Evolutionary conservation across 2,113 vertebrate genomes (phyloP).

Genomic region (Anarhynchus alexandrinus): DNA sequence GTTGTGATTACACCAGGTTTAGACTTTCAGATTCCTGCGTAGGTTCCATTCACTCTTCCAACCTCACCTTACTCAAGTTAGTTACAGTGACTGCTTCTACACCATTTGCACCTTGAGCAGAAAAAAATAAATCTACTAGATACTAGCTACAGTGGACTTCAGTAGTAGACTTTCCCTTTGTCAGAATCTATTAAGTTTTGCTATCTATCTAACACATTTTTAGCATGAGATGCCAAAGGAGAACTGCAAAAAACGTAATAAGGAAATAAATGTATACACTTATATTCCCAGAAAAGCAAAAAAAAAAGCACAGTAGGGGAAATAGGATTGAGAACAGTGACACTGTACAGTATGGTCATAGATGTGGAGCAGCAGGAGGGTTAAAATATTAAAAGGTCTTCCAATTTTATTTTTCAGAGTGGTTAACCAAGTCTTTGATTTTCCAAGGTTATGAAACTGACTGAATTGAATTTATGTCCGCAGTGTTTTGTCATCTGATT

Average conservation of each 20-base stretch:
- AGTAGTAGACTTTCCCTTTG: neutral
- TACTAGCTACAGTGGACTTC: neutral
- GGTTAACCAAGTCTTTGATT: neutral
- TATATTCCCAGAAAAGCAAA: neutral
- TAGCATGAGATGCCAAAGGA: neutral
- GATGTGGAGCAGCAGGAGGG: neutral
- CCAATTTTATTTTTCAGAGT: neutral
- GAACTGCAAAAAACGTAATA: neutral
- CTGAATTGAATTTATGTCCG: neutral
- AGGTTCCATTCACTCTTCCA: neutral
- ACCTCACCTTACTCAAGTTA: neutral
- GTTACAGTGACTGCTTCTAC: neutral
- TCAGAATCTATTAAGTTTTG: neutral
- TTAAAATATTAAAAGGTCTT: neutral
- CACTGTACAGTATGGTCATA: no score
- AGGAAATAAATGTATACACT: neutral
- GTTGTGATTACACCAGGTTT: neutral
- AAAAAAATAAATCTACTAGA: neutral
- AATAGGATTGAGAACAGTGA: neutral
- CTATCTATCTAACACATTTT: neutral
- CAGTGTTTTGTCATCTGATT: neutral
- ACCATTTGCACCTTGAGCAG: neutral
- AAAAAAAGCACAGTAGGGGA: neutral
- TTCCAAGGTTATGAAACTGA: neutral
- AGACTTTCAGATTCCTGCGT: neutral